phyloP scores from a whole-genome alignment of 2,113 vertebrate species.

The Pica pica region DNA sequence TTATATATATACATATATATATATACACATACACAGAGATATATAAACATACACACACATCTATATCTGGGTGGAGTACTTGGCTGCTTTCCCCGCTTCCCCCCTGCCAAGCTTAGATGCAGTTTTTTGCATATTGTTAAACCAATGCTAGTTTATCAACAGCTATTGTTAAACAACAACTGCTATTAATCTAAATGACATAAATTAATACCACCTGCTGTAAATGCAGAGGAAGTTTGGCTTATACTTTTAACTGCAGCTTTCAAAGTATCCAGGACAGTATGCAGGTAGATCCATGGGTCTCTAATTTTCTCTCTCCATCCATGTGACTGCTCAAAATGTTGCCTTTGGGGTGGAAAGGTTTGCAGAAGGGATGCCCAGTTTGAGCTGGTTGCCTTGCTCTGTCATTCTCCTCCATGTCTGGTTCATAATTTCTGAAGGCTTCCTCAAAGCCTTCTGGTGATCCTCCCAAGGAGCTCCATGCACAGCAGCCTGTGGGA shows the following conservation, averaged over 20 bases:
- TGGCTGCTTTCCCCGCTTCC: background rate
- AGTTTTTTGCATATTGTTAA: background rate
- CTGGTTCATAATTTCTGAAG: background rate
- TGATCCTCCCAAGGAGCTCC: background rate
- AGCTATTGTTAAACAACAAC: slow-evolving; percentile 16
- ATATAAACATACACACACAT: background rate
- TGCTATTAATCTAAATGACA: slow-evolving; percentile 44
- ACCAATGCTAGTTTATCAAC: slow-evolving; percentile 21
- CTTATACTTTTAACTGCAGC: background rate
- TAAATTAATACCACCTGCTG: slow-evolving; percentile 41
- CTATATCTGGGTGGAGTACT: background rate
- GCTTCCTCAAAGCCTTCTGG: slow-evolving; percentile 21
- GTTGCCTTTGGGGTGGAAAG: background rate
- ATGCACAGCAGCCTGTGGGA: background rate
- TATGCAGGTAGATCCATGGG: background rate
- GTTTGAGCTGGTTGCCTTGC: background rate
- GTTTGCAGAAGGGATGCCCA: background rate
- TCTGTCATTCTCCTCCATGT: background rate
- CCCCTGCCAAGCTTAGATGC: background rate
- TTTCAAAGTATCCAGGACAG: slow-evolving; percentile 4
- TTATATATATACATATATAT: no score
- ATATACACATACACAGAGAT: accelerated
- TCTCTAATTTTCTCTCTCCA: background rate
- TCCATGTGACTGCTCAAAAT: background rate
- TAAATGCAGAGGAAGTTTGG: slow-evolving; percentile 11